phyloP scores from a whole-genome alignment of 2,888 invertebrate species.

The Cremastinae sp. region DNA sequence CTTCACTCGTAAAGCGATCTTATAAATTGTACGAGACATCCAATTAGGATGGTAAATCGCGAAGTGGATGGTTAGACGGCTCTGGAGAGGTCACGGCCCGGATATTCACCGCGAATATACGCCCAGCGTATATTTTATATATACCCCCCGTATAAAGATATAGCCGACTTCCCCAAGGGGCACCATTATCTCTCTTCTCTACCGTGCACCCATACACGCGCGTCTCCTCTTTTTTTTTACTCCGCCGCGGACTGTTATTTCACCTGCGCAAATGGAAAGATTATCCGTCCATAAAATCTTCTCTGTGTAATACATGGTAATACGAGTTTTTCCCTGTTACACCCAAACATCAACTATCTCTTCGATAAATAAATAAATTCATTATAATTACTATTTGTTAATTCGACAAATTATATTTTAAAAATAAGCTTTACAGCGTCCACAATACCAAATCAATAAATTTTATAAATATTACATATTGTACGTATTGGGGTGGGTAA shows the following conservation, averaged over 20 bases:
- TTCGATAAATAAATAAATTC: no score
- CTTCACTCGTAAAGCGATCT: constrained; percentile 61
- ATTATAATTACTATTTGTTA: no score
- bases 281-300: constrained; percentile 35
- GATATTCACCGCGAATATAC: constrained; percentile 37
- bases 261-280: constrained; percentile 48
- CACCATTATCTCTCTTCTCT: constrained; percentile 51
- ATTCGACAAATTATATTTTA: no score
- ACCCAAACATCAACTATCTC: neutral
- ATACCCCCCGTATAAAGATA: constrained; percentile 1
- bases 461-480: no score
- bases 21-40: constrained; percentile 68
- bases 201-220: constrained; percentile 36
- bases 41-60: constrained; percentile 68
- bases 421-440: no score
- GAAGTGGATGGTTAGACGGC: constrained; percentile 51
- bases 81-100: constrained; percentile 53
- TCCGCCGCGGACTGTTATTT: constrained; percentile 42
- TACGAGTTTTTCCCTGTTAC: constrained; percentile 13
- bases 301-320: constrained; percentile 8
- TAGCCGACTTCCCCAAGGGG: constrained; percentile 41
- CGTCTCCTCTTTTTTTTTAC: constrained; percentile 15
- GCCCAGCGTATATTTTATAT: constrained; percentile 14
- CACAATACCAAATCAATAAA: no score
- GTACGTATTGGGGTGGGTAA: no score